A percentile compares a stretch with the other conserved stretches of the same genome.
Evolutionary conservation across 2,797 vertebrate genomes (phyloP).

Genomic region (Xiphophorus birchmanni): DNA sequence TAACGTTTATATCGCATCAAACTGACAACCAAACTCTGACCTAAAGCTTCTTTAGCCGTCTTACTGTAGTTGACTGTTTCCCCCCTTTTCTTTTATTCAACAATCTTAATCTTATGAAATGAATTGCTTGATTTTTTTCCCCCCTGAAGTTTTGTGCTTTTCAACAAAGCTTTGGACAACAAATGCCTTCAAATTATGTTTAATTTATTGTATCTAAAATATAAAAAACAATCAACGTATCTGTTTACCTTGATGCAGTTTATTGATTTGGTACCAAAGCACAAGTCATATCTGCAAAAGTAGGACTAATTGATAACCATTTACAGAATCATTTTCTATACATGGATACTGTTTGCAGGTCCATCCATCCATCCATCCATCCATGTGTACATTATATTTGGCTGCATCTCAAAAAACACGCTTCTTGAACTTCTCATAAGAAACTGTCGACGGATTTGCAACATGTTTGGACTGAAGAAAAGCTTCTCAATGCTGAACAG

Average conservation of each 20-base stretch:
- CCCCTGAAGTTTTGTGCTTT: background rate
- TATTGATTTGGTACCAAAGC: background rate
- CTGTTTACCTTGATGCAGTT: background rate
- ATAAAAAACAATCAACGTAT: background rate
- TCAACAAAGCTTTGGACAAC: background rate
- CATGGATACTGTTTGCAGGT: background rate
- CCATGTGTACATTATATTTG: background rate
- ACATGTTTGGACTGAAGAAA: background rate
- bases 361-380: background rate
- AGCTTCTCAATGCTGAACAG: background rate
- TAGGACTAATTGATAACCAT: background rate
- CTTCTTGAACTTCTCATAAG: too few relatives aligned
- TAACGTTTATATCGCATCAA: constrained; percentile 77
- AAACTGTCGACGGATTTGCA: background rate
- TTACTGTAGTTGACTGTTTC: constrained; percentile 26
- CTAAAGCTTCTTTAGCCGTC: constrained; percentile 58
- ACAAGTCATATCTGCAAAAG: background rate
- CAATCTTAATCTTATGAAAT: background rate
- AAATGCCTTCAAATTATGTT: background rate
- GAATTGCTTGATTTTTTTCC: background rate
- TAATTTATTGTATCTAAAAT: background rate
- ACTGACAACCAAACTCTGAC: constrained; percentile 71
- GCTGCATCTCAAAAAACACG: background rate
- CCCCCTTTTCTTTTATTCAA: constrained; percentile 19
- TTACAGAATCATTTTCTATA: background rate